These are phyloP conservation scores for Drosophila pectinifera DNA, from an alignment of 1,140 invertebrate genomes.

Conservation along the genomic window DNA sequence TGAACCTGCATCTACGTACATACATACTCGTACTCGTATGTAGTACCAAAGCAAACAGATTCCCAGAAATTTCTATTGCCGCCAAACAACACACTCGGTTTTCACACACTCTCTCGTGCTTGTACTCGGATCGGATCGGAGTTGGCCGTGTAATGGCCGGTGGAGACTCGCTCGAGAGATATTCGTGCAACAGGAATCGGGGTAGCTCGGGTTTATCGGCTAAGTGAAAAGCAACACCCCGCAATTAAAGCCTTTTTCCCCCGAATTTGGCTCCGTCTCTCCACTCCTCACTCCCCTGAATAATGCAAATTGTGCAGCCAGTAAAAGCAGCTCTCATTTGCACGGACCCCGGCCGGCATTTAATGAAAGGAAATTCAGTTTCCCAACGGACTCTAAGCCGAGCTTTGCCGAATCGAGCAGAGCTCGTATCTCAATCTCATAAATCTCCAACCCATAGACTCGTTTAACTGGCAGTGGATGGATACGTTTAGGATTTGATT, in stretches of 20 bases:
- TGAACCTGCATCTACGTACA: constrained; percentile 28
- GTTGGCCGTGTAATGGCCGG: constrained; percentile 16
- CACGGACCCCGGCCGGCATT: constrained; percentile 5
- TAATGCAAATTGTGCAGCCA: constrained; percentile 33
- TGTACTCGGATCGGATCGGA: background rate
- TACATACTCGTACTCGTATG: constrained; percentile 2
- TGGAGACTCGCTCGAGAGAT: background rate
- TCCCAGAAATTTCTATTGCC: constrained; percentile 41
- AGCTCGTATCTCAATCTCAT: constrained; percentile 26
- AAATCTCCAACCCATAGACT: constrained; percentile 20
- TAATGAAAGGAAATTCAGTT: constrained; percentile 43
- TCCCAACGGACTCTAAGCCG: constrained; percentile 13
- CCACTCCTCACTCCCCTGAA: background rate
- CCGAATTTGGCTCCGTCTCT: constrained; percentile 14
- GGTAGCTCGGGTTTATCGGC: constrained; percentile 26
- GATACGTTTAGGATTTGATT: constrained; percentile 62
- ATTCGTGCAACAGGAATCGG: constrained; percentile 16
- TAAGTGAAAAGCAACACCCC: constrained; percentile 35
- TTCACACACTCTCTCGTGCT: constrained; percentile 3
- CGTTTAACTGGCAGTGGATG: constrained; percentile 34
- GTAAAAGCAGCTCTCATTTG: constrained; percentile 22
- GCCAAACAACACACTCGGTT: constrained; percentile 8
- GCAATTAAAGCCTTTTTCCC: constrained; percentile 30
- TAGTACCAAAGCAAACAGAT: constrained; percentile 29
- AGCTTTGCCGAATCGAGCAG: constrained; percentile 5